Percentiles rank a stretch among this genome's conserved stretches.
phyloP scores from a whole-genome alignment of 2,797 vertebrate genomes.

The Oreortyx pictus region DNA sequence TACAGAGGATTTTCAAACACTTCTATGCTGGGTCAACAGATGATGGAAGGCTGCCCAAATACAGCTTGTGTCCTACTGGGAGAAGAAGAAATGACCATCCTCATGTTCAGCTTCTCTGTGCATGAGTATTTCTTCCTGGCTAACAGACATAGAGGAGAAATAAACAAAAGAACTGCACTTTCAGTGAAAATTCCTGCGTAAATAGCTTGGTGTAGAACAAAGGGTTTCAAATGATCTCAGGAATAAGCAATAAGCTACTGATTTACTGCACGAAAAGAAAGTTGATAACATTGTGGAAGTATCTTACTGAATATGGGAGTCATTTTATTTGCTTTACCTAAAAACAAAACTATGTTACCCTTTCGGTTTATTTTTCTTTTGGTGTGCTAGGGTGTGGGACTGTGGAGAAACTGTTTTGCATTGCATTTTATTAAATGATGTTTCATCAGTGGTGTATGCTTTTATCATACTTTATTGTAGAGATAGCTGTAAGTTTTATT shows the following conservation, averaged over 20 bases:
- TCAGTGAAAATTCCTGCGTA: not conserved
- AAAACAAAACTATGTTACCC: not conserved
- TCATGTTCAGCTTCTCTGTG: constrained; percentile 24
- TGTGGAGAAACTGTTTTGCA: not conserved
- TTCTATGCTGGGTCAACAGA: constrained; percentile 15
- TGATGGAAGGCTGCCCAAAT: constrained; percentile 58
- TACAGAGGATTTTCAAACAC: constrained; percentile 63
- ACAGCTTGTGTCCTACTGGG: constrained; percentile 44
- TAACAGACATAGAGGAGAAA: constrained; percentile 34
- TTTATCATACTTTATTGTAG: not conserved
- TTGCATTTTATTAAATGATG: not conserved
- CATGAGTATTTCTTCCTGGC: constrained; percentile 6
- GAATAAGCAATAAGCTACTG: not conserved
- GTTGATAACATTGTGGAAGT: not conserved
- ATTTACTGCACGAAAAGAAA: not conserved
- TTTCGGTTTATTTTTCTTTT: not conserved
- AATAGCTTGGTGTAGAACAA: constrained; percentile 7
- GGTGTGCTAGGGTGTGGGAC: not conserved
- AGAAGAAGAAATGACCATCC: constrained; percentile 44
- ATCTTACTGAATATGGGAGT: not conserved
- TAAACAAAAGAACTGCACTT: constrained; percentile 23
- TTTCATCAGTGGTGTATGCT: not conserved
- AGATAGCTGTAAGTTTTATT: not conserved
- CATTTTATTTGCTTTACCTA: not conserved
- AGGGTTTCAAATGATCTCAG: not conserved